Evolutionary conservation across 2,113 vertebrate genomes (phyloP), one percentile per base, ranked within the genome.

Genomic region (Sceloporus undulatus): DNA sequence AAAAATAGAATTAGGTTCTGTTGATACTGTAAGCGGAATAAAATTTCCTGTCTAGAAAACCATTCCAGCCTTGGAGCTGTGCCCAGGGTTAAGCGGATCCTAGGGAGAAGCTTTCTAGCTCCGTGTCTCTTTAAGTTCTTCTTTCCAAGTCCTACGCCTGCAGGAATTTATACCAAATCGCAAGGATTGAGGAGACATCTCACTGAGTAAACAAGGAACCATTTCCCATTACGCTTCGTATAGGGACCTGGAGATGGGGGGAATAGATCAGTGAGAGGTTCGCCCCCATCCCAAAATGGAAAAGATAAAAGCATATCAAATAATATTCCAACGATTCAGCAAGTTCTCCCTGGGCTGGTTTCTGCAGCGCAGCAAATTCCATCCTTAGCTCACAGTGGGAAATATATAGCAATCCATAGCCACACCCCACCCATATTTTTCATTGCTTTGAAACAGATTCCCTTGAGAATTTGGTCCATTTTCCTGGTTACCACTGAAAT

Each of bases 41-140:
- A 89, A 90, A 23, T 78, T 91, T 86, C 86, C 94, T 65, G 80
- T 25, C 87, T 94, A 76, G 79, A 91, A 40, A 92, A 92, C 42
- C 59, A 85, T 86, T 94, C 87, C 59, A 0, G 79, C 75, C 66
- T 84, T 85, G 93, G 90, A 91, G 82, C 71, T 8, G 10, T 0
- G 88, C 92, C 94, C 92, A 85, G 75, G 87, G 73, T 84, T 21
- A 29, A 77, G 90, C 89, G 85, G 0, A 85, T 77, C 38, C 59
- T 9, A 48, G 62, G 4, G 59, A n/a, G 9, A 52, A n/a, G 74
- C 25, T 78, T 83, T 70, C 2, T 1, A 59, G 76, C 10, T 85
- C 73, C 68, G 54, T 23, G 25, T 88, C 65, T 91, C n/a, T 89
- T 59, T 84, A 84, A 8, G 27, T 38, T 84, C 85, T 19, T 84